Evolutionary conservation across 2,797 vertebrate genomes (phyloP).

Genomic region (Falco cherrug): DNA sequence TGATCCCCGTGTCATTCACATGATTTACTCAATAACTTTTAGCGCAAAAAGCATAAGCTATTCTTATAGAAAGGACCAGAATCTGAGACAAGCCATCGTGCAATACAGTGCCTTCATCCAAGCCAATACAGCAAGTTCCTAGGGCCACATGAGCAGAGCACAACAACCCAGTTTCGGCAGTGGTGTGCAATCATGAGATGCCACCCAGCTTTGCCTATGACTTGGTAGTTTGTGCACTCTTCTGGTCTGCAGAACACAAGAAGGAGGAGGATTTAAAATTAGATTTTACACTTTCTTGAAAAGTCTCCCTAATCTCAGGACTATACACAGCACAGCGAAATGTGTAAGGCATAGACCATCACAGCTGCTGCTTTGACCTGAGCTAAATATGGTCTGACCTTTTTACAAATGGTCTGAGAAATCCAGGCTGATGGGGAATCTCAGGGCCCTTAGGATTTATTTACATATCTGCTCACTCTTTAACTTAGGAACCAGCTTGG

Average conservation of each 20-base stretch:
- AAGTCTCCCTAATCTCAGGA: neutral
- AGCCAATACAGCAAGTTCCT: neutral
- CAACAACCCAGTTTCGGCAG: neutral
- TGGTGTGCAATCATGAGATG: neutral
- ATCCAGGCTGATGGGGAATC: neutral
- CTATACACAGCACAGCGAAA: neutral
- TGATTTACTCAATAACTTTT: neutral
- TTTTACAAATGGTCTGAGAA: neutral
- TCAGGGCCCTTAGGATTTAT: neutral
- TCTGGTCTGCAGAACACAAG: neutral
- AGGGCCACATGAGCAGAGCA: fast-evolving
- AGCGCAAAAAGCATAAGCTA: neutral
- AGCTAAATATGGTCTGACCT: neutral
- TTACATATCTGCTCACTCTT: neutral
- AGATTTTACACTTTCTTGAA: neutral
- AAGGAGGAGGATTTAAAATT: neutral
- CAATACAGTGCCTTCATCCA: neutral
- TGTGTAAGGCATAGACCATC: neutral
- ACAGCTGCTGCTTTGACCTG: neutral
- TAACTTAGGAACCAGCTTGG: neutral
- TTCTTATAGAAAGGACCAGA: neutral
- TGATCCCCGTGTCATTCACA: neutral
- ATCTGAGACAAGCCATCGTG: neutral
- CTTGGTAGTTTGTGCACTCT: neutral
- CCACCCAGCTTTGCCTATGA: neutral